Evolutionary conservation across 2,797 vertebrate genomes (phyloP), one percentile per base, ranked within the genome.

Genomic region (Pteronotus mesoamericanus): DNA sequence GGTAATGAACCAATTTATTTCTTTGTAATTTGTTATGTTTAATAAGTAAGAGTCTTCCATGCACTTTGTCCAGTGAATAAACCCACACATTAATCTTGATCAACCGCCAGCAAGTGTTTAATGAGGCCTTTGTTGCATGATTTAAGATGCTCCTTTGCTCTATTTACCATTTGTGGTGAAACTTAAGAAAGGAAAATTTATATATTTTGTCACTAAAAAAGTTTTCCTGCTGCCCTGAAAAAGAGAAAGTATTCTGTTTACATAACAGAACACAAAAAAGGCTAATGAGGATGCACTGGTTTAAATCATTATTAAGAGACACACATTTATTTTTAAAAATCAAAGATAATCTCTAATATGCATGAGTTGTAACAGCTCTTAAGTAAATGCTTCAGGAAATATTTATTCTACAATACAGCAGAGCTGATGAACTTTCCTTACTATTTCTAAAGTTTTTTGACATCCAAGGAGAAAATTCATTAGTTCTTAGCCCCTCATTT

Each of bases 1-100:
- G 90, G 94, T 97, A 94, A 94, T 91, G 89, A 98, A 97, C 91
- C 14, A 91, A 90, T 95, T 96, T 94, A 95, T 95, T 97, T 97
- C 77, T 89, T 96, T 97, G 53, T 86, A 96, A 95, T 92, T 95
- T 98, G 85, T 96, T 96, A 93, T 93, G 48, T 96, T 71, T 92
- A 95, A 89, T 95, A 97, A 93, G 61, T 86, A 77, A 84, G 86
- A 78, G 37, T 15, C 11, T 86, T 85, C 78, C 89, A n/a, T 19
- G 10, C 55, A 90, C 89, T 98, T 96, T 91, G 85, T 89, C 86
- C 93, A 93, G 91, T 74, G 77, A 84, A n/a, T 89, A 64, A 87
- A 92, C 90, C 61, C 48, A 94, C 93, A 97, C 72, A 94, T 96
- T 96, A 97, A 95, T 97, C 94, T 93, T 83, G 22, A 71, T 92